Evolutionary conservation across 2,113 vertebrate genomes (phyloP), one percentile per base, ranked within the genome.

Genomic region (Apaloderma vittatum): DNA sequence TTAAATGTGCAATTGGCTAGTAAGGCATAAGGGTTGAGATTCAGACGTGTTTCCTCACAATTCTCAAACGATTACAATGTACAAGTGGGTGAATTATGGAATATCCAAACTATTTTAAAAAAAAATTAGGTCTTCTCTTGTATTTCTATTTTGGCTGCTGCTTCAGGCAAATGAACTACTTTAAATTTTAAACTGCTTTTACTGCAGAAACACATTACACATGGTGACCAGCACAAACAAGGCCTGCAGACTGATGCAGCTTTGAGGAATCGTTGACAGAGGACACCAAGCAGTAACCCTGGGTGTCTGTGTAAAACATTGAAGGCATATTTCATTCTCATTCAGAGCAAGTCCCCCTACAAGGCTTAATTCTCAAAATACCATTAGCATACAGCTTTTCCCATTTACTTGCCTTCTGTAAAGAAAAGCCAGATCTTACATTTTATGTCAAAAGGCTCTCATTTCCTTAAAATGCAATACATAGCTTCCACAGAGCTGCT

Each of bases 211-310:
- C 8, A 13, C 0, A 1, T 13, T 1, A 3, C 14, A 15, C 8
- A 2, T 16, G 34, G 18, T 68, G 67, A 46, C 30, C 46, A 49
- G 7, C 26, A 63, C 4, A 32, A 51, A 29, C n/a, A 49, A n/a
- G 61, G 27, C 6, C 70, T 72, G 40, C 32, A 72, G 49, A 63
- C 11, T 0, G 0, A 59, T 1, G 1, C 10, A 68, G 19, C 11
- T 76, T 76, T 70, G n/a, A 0, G 3, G 30, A 74, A 86, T 65
- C 8, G 3, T 74, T 80, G 79, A 77, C 29, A 15, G 11, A 88
- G 24, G 17, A 48, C 55, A 55, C 4, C 9, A 14, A 55, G 20
- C 65, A 48, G 19, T 13, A 34, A 37, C 29, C 37, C 61, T 77
- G 23, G 10, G 11, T 27, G 36, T 6, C 36, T 36, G 13, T 51